Base-by-base conservation (phyloP, 1,140 invertebrate genomes). In the Zaprionus ornatus region DNA sequence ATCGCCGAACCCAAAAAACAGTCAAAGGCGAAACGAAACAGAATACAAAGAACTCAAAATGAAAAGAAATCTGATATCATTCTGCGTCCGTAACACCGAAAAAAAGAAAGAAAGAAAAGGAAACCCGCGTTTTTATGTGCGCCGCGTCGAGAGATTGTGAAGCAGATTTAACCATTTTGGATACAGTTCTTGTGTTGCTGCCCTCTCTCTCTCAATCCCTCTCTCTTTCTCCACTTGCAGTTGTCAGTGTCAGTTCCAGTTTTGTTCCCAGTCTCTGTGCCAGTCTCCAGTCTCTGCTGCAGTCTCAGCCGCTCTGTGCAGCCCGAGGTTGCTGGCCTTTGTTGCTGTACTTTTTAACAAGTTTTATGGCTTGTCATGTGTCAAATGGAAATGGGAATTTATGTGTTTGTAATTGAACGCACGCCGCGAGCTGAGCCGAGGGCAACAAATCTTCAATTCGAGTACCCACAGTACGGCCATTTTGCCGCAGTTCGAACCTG, bases 311-410 rank as follows among this genome's bases (percentile, higher is more conserved):
- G 13, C 66, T 73, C 59, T 74, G 70, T 63, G 57, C 77, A 79
- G 66, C 70, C 61, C 59, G 64, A 77, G 84, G 77, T 75, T 80
- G 56, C 65, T 77, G 69, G 64, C 78, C 69, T 84, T 87, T 84
- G 75, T 90, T 81, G 79, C 70, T 73, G 84, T 84, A 90, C 84
- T 86, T 90, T 91, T 90, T 85, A 90, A 90, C 86, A 76, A 81
- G 80, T 91, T 91, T 91, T 91, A 91, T 91, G 80, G 82, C 78
- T 87, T 91, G 90, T 91, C 90, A 91, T 91, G 90, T 91, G 90
- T 91, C 90, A 91, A 90, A 91, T 91, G 90, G 86, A 91, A 91
- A 90, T 87, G 80, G 79, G 77, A 91, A 91, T 91, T 91, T 91
- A 91, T 90, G 90, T 80, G 80, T 91, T 91, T 91, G 90, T 91